Base-by-base conservation (phyloP, 2,113 vertebrate genomes). In the Pseudorhombus dupliciocellatus region DNA sequence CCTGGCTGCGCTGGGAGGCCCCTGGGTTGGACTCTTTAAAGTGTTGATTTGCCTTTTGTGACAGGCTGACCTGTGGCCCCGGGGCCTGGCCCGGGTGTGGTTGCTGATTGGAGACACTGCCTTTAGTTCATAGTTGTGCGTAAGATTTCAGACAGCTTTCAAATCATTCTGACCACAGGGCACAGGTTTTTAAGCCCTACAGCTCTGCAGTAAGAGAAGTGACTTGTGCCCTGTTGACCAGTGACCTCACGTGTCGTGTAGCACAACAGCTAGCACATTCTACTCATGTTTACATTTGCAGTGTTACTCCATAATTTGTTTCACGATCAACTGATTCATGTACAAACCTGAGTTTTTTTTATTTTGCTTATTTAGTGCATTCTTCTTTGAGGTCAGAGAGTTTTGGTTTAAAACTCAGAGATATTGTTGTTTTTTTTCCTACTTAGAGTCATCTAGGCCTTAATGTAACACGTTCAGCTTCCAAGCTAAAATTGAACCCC, bases 21-120 rank as follows among this genome's bases (percentile, higher is more conserved):
- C 2, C 4, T 66, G 54, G 75, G 20, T 68, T 46, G 28, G 42
- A 7, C 61, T 70, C 84, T 88, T 90, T 88, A 68, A 88, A 89
- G 82, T 77, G 86, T 89, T 89, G 81, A 89, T 88, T 80, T 77
- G 72, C 75, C 63, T 84, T 81, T 83, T 89, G 83, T 88, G 64
- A 34, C 64, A 51, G 66, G 48, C 61, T 83, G 87, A 82, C 84
- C 79, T 82, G 71, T 24, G 4, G 67, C 82, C 87, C 42, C 37
- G 4, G 62, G 76, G 66, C 56, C 40, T 40, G 70, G 40, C 0
- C 62, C 63, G 86, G 90, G 89, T 86, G 91, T 86, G 89, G 84
- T 77, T 54, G 54, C n/a, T 83, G 84, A 86, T 87, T 85, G 84
- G 84, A 90, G 88, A 84, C 76, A 60, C 72, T 86, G 75, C 61